Percentiles rank a stretch among this genome's conserved stretches.
phyloP scores from a whole-genome alignment of 1,140 invertebrate genomes.

The Rhagoletis pomonella region DNA sequence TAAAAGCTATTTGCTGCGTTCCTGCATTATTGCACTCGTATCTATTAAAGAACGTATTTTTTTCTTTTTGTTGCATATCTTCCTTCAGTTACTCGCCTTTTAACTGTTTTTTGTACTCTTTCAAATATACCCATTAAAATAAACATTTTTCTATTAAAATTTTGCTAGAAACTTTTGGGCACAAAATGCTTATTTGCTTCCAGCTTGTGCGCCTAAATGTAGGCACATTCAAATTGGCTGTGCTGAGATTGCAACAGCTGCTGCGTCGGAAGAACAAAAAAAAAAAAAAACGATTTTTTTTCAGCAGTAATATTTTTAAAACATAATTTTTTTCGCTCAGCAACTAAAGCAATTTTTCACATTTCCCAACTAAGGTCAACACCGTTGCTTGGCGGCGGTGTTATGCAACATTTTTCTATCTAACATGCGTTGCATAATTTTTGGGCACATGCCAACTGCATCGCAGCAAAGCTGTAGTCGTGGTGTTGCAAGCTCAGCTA shows the following conservation, averaged over 20 bases:
- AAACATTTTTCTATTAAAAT: background rate
- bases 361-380: slow-evolving; percentile 23
- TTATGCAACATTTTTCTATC: background rate
- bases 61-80: background rate
- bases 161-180: background rate
- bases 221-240: slow-evolving; percentile 33
- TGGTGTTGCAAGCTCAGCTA: slow-evolving; percentile 1
- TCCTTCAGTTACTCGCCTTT: background rate
- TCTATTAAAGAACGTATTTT: background rate
- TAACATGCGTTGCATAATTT: slow-evolving; percentile 28
- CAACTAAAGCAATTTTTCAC: background rate
- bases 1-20: background rate
- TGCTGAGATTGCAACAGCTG: slow-evolving; percentile 43
- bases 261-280: background rate
- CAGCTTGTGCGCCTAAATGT: slow-evolving; percentile 31
- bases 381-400: background rate
- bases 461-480: background rate
- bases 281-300: background rate
- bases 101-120: background rate
- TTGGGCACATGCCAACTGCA: slow-evolving; percentile 36
- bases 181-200: background rate
- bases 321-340: background rate
- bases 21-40: background rate
- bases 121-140: background rate
- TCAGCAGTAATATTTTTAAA: slow-evolving; percentile 8